phyloP scores from a whole-genome alignment of 1,140 invertebrate species.

The Probaryconus sp. region DNA sequence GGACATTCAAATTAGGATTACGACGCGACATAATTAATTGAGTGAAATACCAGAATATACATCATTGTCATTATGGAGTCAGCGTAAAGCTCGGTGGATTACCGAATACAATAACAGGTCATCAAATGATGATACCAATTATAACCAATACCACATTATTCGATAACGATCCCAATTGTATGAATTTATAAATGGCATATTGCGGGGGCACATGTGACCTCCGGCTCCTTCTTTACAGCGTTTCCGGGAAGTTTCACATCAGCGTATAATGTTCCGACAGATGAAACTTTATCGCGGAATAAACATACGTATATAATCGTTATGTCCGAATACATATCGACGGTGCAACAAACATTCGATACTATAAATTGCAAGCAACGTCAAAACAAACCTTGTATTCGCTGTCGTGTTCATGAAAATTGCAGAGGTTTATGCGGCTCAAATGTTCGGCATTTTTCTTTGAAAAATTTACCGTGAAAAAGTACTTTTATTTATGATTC shows the following conservation, averaged over 20 bases:
- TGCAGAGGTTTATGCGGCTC: conserved; percentile 33
- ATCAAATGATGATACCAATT: conserved; percentile 68
- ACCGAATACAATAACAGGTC: conserved; percentile 67
- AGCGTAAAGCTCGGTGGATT: conserved; percentile 69
- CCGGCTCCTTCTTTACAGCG: conserved; percentile 23
- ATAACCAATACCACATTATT: conserved; percentile 52
- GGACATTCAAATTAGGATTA: conserved; percentile 70
- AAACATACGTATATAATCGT: conserved; percentile 30
- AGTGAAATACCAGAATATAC: conserved; percentile 70
- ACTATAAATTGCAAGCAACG: conserved; percentile 31
- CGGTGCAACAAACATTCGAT: conserved; percentile 32
- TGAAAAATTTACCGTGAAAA: too few relatives aligned
- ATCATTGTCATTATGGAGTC: conserved; percentile 73
- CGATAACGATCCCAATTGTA: conserved; percentile 60
- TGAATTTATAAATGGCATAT: conserved; percentile 52
- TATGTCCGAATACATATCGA: conserved; percentile 13
- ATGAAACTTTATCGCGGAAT: conserved; percentile 50
- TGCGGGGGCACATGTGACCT: conserved; percentile 18
- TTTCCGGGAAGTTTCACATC: conserved; percentile 26
- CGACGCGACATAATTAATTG: conserved; percentile 74
- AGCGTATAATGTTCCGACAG: conserved; percentile 26
- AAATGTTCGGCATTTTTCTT: conserved; percentile 13
- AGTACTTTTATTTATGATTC: too few relatives aligned
- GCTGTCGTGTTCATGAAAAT: conserved; percentile 43
- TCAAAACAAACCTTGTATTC: conserved; percentile 35